Evolutionary conservation across 2,888 invertebrate species (phyloP).

Genomic region (Agrochola macilenta): DNA sequence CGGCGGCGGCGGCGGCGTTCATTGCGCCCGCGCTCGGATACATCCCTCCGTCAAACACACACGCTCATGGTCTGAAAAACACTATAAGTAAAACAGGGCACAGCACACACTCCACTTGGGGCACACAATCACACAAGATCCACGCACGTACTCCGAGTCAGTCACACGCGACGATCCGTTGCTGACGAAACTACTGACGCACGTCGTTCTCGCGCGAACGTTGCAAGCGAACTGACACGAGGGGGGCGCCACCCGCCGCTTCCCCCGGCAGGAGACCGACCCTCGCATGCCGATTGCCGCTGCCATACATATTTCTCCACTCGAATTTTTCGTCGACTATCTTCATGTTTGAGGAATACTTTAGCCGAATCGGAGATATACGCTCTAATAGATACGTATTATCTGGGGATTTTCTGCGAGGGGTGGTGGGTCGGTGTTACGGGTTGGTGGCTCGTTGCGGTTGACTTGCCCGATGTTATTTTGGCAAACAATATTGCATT

Average conservation of each 20-base stretch:
- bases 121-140: constrained; percentile 81
- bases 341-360: constrained; percentile 90
- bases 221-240: constrained; percentile 82
- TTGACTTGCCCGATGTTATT: constrained; percentile 78
- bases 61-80: constrained; percentile 84
- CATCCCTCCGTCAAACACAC: constrained; percentile 92
- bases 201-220: constrained; percentile 76
- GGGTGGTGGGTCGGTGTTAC: constrained; percentile 79
- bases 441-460: constrained; percentile 74
- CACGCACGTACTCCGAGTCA: constrained; percentile 79
- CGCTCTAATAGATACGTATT: constrained; percentile 89
- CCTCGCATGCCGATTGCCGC: constrained; percentile 85
- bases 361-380: constrained; percentile 89
- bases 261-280: constrained; percentile 77
- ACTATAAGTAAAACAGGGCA: constrained; percentile 80
- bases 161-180: constrained; percentile 83
- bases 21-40: constrained; percentile 96
- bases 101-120: constrained; percentile 86
- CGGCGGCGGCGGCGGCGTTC: constrained; percentile 96
- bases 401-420: constrained; percentile 85
- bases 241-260: constrained; percentile 75
- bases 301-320: constrained; percentile 89
- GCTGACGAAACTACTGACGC: constrained; percentile 63
- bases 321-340: constrained; percentile 90
- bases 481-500: constrained; percentile 79